Evolutionary conservation across 2,797 vertebrate genomes (phyloP).

Genomic region (Periophthalmus magnuspinnatus): DNA sequence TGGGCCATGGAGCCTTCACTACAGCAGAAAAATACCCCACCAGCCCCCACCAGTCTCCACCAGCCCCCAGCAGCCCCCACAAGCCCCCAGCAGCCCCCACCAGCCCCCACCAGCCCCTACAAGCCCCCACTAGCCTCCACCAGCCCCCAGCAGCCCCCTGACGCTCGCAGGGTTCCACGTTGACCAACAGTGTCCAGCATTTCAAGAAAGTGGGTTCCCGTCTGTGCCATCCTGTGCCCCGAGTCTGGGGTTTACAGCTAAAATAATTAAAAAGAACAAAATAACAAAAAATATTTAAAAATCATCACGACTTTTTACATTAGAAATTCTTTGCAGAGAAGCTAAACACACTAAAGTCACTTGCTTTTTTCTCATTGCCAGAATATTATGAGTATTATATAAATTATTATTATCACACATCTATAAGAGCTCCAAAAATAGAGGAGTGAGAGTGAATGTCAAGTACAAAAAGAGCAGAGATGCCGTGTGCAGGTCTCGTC

Average conservation of each 20-base stretch:
- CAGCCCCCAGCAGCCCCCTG: slow-evolving; percentile 48
- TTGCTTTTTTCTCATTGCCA: no score
- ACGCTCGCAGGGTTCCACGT: slow-evolving; percentile 55
- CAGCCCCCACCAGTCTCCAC: slow-evolving; percentile 38
- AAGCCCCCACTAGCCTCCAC: no score
- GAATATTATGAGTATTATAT: background rate
- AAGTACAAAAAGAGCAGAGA: slow-evolving; percentile 13
- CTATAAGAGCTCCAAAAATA: background rate
- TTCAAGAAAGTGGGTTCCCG: slow-evolving; percentile 55
- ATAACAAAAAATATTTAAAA: background rate
- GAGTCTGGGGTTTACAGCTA: slow-evolving; percentile 13
- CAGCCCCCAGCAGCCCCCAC: slow-evolving; percentile 42
- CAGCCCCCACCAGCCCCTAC: no score
- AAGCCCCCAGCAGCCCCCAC: slow-evolving; percentile 42
- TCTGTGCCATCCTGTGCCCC: slow-evolving; percentile 47
- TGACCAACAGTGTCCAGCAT: slow-evolving; percentile 55
- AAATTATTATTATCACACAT: background rate
- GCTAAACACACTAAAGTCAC: no score
- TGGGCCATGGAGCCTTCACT: slow-evolving; percentile 78
- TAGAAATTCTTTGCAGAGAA: no score
- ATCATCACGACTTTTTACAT: no score
- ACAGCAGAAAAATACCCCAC: slow-evolving; percentile 65
- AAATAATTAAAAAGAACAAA: slow-evolving; percentile 15
- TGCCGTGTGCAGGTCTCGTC: slow-evolving; percentile 24
- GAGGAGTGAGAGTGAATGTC: background rate